Base-by-base conservation (phyloP, 2,888 invertebrate genomes). In the Scaptomyza parva region DNA sequence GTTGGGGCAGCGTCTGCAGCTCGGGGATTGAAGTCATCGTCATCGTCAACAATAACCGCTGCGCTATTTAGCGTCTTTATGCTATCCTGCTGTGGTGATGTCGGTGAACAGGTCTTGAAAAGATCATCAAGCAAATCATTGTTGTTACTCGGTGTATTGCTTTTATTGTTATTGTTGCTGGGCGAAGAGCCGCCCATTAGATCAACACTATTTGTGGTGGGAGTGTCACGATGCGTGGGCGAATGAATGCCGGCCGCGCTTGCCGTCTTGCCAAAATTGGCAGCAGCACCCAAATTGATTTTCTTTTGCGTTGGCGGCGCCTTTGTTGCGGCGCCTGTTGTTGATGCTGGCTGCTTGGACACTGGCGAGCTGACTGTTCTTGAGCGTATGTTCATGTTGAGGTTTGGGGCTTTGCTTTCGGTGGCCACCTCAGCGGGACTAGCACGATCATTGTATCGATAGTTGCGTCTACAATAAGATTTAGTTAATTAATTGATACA, bases 261-360 rank as follows among this genome's bases (percentile, higher is more conserved):
- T 22, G 89, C 66, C 28, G 78, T 92, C 86, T 93, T 93, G n/a
- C 94, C 95, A 88, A 94, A 96, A 84, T 93, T 93, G 2, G 95
- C 94, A 4, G 96, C 95, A 37, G 96, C 95, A 54, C 94, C 94
- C 58, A 94, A 88, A 70, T 94, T 93, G n/a, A 94, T 93, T 87
- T 92, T 93, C 90, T 94, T 93, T 58, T 90, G 91, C 88, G 76
- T 58, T 90, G 68, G 92, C 28, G 80, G 60, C 45, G 48, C 73
- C 45, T 80, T 78, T 37, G 75, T 92, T 18, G 47, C 6, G 7
- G 69, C 54, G 33, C 68, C 70, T 51, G 52, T 68, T 52, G 51
- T 69, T 53, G 80, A 43, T 41, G 78, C 63, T 17, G 82, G 71
- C 45, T 66, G 86, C 44, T 82, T 79, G 60, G 78, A 82, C 37